Evolutionary conservation across 2,113 vertebrate genomes (phyloP).

Genomic region (Capricornis sumatraensis): DNA sequence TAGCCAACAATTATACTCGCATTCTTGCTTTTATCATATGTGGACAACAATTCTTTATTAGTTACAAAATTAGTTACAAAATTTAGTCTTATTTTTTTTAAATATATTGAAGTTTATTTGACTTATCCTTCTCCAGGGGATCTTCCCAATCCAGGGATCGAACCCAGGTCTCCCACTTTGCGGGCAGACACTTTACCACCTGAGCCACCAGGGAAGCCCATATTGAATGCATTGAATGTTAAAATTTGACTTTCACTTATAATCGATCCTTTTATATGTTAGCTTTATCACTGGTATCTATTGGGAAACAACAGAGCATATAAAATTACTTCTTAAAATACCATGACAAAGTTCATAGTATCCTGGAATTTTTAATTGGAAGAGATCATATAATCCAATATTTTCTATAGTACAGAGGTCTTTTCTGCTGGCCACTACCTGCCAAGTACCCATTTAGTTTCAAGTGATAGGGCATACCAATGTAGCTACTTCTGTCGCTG

Average conservation of each 20-base stretch:
- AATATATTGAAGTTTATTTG: background rate
- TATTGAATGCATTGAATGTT: background rate
- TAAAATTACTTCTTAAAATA: background rate
- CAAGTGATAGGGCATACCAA: background rate
- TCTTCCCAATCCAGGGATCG: background rate
- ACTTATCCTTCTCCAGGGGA: background rate
- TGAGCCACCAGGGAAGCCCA: background rate
- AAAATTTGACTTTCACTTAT: background rate
- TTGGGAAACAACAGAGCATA: background rate
- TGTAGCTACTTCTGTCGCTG: background rate
- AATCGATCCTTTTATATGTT: background rate
- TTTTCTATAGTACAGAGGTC: background rate
- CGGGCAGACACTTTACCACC: rapidly evolving
- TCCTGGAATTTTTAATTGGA: background rate
- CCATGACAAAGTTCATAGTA: background rate
- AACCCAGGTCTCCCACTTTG: background rate
- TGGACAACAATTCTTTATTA: background rate
- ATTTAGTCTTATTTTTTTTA: background rate
- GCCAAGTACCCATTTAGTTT: background rate
- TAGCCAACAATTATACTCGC: background rate
- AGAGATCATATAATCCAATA: background rate
- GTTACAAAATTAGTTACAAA: background rate
- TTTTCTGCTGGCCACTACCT: background rate
- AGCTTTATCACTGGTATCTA: background rate
- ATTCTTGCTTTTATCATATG: background rate